Conservation (phyloP, 2,113 vertebrate genomes). For the Bubo bubo region DNA sequence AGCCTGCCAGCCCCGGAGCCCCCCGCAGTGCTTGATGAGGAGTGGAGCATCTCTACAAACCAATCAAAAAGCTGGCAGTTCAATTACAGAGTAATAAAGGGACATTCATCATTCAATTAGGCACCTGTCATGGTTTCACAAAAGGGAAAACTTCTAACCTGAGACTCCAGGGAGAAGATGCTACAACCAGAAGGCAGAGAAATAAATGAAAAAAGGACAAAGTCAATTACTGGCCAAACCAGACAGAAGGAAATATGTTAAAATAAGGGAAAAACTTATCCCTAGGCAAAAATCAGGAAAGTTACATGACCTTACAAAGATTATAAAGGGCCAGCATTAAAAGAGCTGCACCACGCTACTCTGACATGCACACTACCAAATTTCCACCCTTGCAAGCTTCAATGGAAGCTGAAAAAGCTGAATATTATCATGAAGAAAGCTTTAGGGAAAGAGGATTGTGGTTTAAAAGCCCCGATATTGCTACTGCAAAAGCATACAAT, state of each 20-base stretch:
- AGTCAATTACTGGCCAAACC: conserved; percentile 78
- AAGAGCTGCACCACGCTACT: neutral
- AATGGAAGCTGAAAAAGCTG: conserved; percentile 47
- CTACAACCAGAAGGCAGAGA: conserved; percentile 76
- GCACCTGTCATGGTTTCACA: conserved; percentile 95
- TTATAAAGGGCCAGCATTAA: conserved; percentile 63
- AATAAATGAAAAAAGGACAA: conserved; percentile 81
- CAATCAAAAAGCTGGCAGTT: conserved; percentile 90
- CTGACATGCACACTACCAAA: neutral
- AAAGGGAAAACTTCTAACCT: conserved; percentile 87
- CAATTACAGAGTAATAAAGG: conserved; percentile 98
- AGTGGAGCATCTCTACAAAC: conserved; percentile 76
- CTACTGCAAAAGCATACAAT: neutral
- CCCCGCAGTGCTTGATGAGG: conserved; percentile 81
- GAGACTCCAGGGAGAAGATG: conserved; percentile 81
- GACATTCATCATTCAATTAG: conserved; percentile 99
- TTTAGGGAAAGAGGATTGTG: neutral
- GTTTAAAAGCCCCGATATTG: neutral
- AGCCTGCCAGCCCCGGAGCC: conserved; percentile 81
- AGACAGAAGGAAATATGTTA: conserved; percentile 73
- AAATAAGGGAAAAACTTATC: conserved; percentile 70
- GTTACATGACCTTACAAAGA: conserved; percentile 57
- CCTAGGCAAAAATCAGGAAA: conserved; percentile 69
- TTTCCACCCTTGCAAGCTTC: conserved; percentile 8
- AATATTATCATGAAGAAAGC: neutral